These are phyloP conservation scores for Hedya salicella DNA, from an alignment of 2,888 invertebrate genomes.

Conservation along the genomic window DNA sequence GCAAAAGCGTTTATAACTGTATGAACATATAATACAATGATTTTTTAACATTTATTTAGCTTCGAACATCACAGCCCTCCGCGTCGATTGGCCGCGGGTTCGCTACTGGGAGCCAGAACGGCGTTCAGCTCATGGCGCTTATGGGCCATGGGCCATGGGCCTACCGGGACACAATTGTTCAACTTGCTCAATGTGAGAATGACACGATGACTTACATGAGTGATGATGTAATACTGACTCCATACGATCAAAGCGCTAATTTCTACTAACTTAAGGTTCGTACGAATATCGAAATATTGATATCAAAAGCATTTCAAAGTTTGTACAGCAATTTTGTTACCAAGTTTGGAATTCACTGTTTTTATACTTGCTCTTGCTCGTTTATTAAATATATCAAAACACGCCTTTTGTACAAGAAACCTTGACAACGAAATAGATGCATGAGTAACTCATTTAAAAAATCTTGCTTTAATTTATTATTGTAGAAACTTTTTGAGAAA, in stretches of 20 bases:
- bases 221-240: conserved; percentile 36
- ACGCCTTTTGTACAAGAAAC: no score
- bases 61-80: conserved; percentile 37
- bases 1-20: conserved; percentile 6
- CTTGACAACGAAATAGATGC: no score
- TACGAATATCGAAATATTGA: conserved; percentile 5
- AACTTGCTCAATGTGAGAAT: conserved; percentile 39
- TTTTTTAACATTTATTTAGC: not conserved
- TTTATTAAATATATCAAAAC: no score
- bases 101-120: not conserved
- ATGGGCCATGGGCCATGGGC: not conserved
- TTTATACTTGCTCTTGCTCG: no score
- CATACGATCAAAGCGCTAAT: not conserved
- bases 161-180: conserved; percentile 7
- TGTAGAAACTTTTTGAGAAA: not conserved
- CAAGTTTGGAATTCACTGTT: no score
- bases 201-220: conserved; percentile 20
- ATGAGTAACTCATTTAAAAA: no score
- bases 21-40: conserved; percentile 21
- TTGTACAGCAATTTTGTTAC: no score
- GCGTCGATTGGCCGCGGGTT: conserved; percentile 2
- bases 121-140: not conserved
- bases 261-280: conserved; percentile 5
- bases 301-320: not conserved
- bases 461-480: not conserved